Evolutionary conservation across 1,140 invertebrate genomes (phyloP).

Genomic region (Andrena cerasifolii): DNA sequence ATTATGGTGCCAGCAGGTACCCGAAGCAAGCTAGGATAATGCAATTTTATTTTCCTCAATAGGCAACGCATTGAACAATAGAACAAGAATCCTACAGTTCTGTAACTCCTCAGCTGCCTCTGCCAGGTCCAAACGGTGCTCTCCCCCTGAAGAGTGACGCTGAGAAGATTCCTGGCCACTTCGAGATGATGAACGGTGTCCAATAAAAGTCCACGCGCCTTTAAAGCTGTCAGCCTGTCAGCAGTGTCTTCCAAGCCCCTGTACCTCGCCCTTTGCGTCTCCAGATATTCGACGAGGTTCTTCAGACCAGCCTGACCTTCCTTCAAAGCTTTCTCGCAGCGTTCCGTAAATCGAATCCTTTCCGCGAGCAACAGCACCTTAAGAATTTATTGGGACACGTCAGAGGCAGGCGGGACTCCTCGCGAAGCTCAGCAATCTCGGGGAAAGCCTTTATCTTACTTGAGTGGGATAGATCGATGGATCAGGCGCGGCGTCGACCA

Average conservation of each 20-base stretch:
- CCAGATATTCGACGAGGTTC: conserved; percentile 76
- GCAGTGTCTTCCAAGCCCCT: conserved; percentile 75
- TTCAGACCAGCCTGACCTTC: conserved; percentile 68
- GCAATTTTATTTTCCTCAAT: too few species aligned
- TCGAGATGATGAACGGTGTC: conserved; percentile 96
- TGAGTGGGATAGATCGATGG: conserved; percentile 77
- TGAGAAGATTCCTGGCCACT: conserved; percentile 90
- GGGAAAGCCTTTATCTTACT: conserved; percentile 53
- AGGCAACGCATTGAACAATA: too few species aligned
- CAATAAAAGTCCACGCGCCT: conserved; percentile 89
- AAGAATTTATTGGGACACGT: background rate
- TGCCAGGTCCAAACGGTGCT: conserved; percentile 93
- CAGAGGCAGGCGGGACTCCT: background rate
- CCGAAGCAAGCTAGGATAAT: too few species aligned
- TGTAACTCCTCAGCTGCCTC: conserved; percentile 91
- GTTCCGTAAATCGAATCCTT: conserved; percentile 77
- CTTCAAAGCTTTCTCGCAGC: conserved; percentile 75
- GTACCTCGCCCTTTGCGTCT: conserved; percentile 74
- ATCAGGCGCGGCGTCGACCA: conserved; percentile 72
- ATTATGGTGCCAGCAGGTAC: too few species aligned
- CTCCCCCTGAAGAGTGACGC: conserved; percentile 70
- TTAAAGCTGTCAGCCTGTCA: conserved; percentile 82
- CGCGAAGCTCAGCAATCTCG: background rate
- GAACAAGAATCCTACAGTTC: conserved; percentile 61
- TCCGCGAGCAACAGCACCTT: conserved; percentile 76